Base-by-base conservation (phyloP, 1,140 invertebrate species). In the Drosophila nasuta region DNA sequence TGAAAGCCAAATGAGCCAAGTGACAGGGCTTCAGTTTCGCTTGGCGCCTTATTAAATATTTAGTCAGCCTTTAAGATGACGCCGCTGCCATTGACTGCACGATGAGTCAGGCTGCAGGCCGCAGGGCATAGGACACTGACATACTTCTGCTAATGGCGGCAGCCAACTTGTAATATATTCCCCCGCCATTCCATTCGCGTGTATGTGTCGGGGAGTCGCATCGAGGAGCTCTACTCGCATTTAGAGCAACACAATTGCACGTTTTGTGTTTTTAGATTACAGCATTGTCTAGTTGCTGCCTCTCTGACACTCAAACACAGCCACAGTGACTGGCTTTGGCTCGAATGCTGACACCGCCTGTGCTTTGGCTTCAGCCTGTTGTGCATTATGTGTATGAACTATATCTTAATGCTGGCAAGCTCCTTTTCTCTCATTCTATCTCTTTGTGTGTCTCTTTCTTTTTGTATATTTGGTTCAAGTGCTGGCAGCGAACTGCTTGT, bases 151-250 rank as follows among this genome's bases (percentile, higher is more conserved):
- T 83, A 77, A 79, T 76, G 77, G 63, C 69, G 83, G 71, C 86
- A 87, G 82, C 81, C 85, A 81, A 88, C 85, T 89, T 88, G 85
- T 88, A 85, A 88, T 88, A 88, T 89, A 88, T 89, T 89, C 85
- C 85, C 85, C 85, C 85, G 85, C 81, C 75, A 70, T 81, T 83
- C 58, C 80, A 25, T 25, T 25, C 20, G 20, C 20, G 20, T 25
- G 20, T 25, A 25, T 25, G 20, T 25, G 20, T 25, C 20, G 20
- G 20, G 20, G 20, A 25, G 20, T 25, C 20, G 64, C 66, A 77
- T 79, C 65, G 79, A 68, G 38, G 41, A 13, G 7, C 46, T 49
- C 20, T 25, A 4, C 17, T 25, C 48, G 41, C 43, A 46, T 13
- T 58, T 46, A 43, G 43, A 46, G 13, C 57, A 58, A 77, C 51